Percentiles rank a stretch among this genome's conserved stretches.
These are phyloP conservation scores for Drosophila tristis DNA, from an alignment of 1,140 invertebrate species.

Conservation along the genomic window DNA sequence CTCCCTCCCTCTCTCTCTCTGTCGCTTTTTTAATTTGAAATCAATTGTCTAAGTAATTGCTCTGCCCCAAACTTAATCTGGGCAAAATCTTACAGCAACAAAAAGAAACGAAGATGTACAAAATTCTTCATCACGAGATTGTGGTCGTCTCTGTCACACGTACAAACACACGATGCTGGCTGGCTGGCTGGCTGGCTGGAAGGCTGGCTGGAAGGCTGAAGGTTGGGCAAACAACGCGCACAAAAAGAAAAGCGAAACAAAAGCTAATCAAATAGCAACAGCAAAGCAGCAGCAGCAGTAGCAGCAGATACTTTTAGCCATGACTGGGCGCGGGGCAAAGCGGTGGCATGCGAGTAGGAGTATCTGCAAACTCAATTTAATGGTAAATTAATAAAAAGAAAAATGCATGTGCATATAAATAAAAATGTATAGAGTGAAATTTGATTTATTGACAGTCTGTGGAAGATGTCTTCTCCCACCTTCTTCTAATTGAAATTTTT, in stretches of 20 bases:
- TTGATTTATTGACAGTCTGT: conserved; percentile 68
- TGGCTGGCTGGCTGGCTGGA: too few species aligned
- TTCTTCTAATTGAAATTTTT: conserved; percentile 79
- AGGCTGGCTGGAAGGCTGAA: too few species aligned
- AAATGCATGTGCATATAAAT: too few species aligned
- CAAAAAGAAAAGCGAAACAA: conserved; percentile 49
- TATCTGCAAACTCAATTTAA: conserved; percentile 59
- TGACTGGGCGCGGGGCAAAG: conserved; percentile 4
- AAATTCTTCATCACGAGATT: too few species aligned
- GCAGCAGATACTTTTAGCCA: conserved; percentile 32
- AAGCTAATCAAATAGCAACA: conserved; percentile 60
- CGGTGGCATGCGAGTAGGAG: neutral
- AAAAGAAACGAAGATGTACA: neutral
- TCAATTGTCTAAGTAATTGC: conserved; percentile 71
- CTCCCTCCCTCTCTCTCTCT: too few species aligned
- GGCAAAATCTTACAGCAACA: neutral
- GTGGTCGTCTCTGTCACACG: too few species aligned
- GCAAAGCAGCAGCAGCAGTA: conserved; percentile 12
- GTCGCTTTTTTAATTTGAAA: conserved; percentile 56
- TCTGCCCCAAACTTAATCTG: neutral
- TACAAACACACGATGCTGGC: too few species aligned
- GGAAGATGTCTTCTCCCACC: conserved; percentile 10
- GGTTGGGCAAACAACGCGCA: conserved; percentile 1
- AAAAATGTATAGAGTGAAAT: conserved; percentile 29
- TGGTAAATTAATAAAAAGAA: conserved; percentile 65